phyloP scores from a whole-genome alignment of 2,797 vertebrate genomes.

The Labroides dimidiatus region DNA sequence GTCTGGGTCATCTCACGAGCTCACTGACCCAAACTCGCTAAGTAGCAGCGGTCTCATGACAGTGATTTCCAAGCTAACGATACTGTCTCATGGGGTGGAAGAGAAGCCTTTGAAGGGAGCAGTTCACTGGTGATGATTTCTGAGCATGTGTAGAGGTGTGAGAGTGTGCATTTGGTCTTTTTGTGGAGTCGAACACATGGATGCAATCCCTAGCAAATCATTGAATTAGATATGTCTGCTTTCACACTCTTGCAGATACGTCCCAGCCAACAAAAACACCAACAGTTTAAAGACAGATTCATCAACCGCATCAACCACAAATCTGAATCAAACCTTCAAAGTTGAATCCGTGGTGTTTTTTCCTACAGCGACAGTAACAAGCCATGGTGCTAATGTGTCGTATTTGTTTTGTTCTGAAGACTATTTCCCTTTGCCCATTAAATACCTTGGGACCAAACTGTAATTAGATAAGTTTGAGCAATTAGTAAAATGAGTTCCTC shows the following conservation, averaged over 20 bases:
- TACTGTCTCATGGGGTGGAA: slow-evolving; percentile 30
- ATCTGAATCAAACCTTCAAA: too few species aligned
- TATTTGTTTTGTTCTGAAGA: slow-evolving; percentile 28
- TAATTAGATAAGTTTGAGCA: slow-evolving; percentile 82
- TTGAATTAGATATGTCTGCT: slow-evolving; percentile 20
- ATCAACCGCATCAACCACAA: background rate
- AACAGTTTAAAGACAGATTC: slow-evolving; percentile 6
- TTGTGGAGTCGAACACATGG: slow-evolving; percentile 13
- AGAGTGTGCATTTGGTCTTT: slow-evolving; percentile 3
- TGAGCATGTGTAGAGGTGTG: slow-evolving; percentile 5
- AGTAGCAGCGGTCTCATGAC: slow-evolving; percentile 48
- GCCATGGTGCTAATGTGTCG: background rate
- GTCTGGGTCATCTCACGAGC: slow-evolving; percentile 26
- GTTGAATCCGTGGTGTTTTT: background rate
- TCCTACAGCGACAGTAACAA: background rate
- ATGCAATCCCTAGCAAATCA: slow-evolving; percentile 9
- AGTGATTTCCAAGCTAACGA: slow-evolving; percentile 40
- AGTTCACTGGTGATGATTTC: slow-evolving; percentile 21
- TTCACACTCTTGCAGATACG: slow-evolving; percentile 30
- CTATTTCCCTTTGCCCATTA: slow-evolving; percentile 40
- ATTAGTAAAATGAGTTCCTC: slow-evolving; percentile 80
- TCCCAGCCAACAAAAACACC: slow-evolving; percentile 16
- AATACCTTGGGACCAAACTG: slow-evolving; percentile 63
- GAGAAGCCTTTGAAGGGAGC: slow-evolving; percentile 41
- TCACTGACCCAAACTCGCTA: slow-evolving; percentile 35